Evolutionary conservation across 2,888 invertebrate species (phyloP).

Genomic region (Tricholauxania praeusta): DNA sequence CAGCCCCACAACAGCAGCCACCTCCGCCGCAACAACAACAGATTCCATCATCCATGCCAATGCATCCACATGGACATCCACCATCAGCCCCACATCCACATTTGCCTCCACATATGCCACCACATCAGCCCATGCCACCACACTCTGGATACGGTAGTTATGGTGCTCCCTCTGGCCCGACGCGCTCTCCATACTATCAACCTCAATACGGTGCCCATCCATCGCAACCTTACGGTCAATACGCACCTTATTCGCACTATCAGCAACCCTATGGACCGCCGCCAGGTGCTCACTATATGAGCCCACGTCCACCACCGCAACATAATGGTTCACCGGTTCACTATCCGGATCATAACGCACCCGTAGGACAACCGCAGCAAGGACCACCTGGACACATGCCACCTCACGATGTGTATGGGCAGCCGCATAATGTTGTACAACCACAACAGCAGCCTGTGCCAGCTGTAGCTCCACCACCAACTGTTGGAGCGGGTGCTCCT

Average conservation of each 20-base stretch:
- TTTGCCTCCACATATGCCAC: constrained; percentile 62
- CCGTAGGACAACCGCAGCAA: constrained; percentile 52
- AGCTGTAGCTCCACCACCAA: constrained; percentile 46
- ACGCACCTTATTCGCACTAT: constrained; percentile 65
- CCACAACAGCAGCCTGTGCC: constrained; percentile 46
- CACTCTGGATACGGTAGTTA: constrained; percentile 65
- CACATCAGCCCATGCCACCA: constrained; percentile 62
- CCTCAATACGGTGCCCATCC: constrained; percentile 67
- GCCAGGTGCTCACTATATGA: constrained; percentile 62
- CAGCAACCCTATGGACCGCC: constrained; percentile 66
- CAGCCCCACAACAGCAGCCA: not conserved
- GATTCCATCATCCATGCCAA: constrained; percentile 73
- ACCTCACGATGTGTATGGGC: constrained; percentile 53
- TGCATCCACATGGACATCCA: constrained; percentile 60
- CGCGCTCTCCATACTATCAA: constrained; percentile 66
- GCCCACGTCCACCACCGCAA: constrained; percentile 60
- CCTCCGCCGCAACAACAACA: constrained; percentile 50
- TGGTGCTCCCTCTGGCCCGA: constrained; percentile 63
- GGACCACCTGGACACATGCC: constrained; percentile 52
- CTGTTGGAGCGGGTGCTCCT: constrained; percentile 46
- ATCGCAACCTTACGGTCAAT: constrained; percentile 63
- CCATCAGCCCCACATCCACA: constrained; percentile 57
- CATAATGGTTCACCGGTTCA: constrained; percentile 51
- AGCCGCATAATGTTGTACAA: constrained; percentile 44
- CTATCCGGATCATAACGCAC: constrained; percentile 49